A percentile compares a stretch with the other conserved stretches of the same genome.
phyloP scores from a whole-genome alignment of 1,140 invertebrate genomes.

The Pogonognathellus flavescens region DNA sequence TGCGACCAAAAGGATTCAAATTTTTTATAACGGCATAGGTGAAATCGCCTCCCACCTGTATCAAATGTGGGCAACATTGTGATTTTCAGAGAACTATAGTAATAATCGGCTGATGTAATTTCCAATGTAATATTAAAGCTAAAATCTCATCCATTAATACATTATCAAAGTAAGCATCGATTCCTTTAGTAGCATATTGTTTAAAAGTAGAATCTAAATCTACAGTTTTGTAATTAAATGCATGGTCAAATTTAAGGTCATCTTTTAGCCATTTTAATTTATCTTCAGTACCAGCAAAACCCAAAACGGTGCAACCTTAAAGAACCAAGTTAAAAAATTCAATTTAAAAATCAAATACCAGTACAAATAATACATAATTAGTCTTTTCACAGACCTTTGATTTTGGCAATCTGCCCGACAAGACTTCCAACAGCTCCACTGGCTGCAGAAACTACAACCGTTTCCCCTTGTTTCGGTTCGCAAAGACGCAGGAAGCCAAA shows the following conservation, averaged over 20 bases:
- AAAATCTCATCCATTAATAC: slow-evolving; percentile 69
- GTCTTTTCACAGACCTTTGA: slow-evolving; percentile 72
- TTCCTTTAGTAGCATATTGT: slow-evolving; percentile 77
- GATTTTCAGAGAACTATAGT: slow-evolving; percentile 54
- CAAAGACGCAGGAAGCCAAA: slow-evolving; percentile 81
- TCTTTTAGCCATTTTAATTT: slow-evolving; percentile 80
- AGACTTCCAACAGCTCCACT: slow-evolving; percentile 79
- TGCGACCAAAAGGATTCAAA: slow-evolving; percentile 70
- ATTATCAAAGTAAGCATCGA: slow-evolving; percentile 84
- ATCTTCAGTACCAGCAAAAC: slow-evolving; percentile 78
- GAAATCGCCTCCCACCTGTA: slow-evolving; percentile 71
- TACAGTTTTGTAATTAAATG: slow-evolving; percentile 80
- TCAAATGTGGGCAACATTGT: not conserved
- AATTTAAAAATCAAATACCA: slow-evolving; percentile 51
- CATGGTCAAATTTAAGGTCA: slow-evolving; percentile 78
- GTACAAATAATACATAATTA: not conserved
- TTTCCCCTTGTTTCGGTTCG: slow-evolving; percentile 78
- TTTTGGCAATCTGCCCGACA: slow-evolving; percentile 82
- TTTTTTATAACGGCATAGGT: slow-evolving; percentile 69
- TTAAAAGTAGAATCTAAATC: slow-evolving; percentile 74
- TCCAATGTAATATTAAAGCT: too few species aligned
- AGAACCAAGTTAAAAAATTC: slow-evolving; percentile 38
- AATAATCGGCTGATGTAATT: too few species aligned
- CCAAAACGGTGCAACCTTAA: slow-evolving; percentile 78
- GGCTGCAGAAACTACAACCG: slow-evolving; percentile 77